Percentiles rank a stretch among this genome's conserved stretches.
Evolutionary conservation across 1,140 invertebrate species (phyloP).

Genomic region (Magallana ariakensis): DNA sequence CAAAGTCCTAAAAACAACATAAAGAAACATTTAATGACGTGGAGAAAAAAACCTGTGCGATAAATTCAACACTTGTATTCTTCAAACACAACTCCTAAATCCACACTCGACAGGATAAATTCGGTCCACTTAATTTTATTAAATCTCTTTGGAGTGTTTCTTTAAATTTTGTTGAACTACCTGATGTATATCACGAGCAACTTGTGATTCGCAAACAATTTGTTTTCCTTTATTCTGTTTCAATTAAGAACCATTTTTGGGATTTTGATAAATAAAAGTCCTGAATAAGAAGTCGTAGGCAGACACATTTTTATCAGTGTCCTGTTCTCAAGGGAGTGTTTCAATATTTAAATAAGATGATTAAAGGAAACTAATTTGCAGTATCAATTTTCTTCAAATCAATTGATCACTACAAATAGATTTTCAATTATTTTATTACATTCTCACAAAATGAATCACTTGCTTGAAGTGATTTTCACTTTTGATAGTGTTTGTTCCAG

Average conservation of each 20-base stretch:
- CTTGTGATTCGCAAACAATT: not conserved
- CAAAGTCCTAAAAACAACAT: constrained; percentile 6
- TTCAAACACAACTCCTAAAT: not conserved
- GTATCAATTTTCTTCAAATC: not conserved
- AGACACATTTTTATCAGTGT: not conserved
- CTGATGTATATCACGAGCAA: not conserved
- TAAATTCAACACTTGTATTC: not conserved
- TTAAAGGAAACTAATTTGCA: not conserved
- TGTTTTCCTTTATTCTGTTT: constrained; percentile 7
- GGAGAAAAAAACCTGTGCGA: not conserved
- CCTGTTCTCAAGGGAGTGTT: not conserved
- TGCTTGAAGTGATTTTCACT: no score
- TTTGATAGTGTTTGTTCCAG: no score
- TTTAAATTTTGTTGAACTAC: not conserved
- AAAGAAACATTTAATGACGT: not conserved
- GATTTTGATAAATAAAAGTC: not conserved
- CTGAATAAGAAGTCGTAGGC: not conserved
- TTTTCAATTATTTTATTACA: no score
- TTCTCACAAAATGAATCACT: no score
- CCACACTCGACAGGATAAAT: not conserved
- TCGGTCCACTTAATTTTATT: not conserved
- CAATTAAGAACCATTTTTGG: not conserved
- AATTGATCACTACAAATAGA: not conserved
- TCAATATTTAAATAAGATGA: not conserved
- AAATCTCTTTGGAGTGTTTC: not conserved